Evolutionary conservation across 2,888 invertebrate genomes (phyloP).

Genomic region (Lingula anatina): DNA sequence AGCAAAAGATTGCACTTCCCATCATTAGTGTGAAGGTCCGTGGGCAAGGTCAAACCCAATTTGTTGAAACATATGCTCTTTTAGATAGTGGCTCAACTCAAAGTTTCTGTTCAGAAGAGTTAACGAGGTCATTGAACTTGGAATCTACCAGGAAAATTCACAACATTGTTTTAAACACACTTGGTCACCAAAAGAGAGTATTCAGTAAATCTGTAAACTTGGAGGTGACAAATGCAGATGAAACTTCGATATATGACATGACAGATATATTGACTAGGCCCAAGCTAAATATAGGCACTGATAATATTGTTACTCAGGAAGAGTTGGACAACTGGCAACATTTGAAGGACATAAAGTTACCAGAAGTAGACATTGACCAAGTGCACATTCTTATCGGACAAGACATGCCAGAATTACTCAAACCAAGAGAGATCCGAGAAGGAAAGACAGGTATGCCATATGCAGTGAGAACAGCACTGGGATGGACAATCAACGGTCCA

Average conservation of each 20-base stretch:
- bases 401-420: conserved; percentile 1
- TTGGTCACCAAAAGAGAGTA: background rate
- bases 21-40: no score
- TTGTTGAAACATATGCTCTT: conserved; percentile 3
- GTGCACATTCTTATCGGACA: conserved; percentile 8
- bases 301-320: background rate
- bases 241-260: background rate
- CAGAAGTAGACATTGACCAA: background rate
- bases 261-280: background rate
- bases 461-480: conserved; percentile 7
- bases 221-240: background rate
- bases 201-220: background rate
- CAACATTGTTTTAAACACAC: background rate
- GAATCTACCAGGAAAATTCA: background rate
- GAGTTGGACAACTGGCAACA: conserved; percentile 1
- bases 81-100: background rate
- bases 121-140: background rate
- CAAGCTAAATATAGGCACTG: background rate
- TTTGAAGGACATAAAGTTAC: conserved; percentile 3
- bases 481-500: conserved; percentile 11
- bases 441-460: conserved; percentile 7
- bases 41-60: no score
- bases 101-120: conserved; percentile 1
- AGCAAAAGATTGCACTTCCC: no score
- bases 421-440: conserved; percentile 4